These are phyloP conservation scores for Heliangelus exortis DNA, from an alignment of 2,797 vertebrate genomes.

Conservation along the genomic window DNA sequence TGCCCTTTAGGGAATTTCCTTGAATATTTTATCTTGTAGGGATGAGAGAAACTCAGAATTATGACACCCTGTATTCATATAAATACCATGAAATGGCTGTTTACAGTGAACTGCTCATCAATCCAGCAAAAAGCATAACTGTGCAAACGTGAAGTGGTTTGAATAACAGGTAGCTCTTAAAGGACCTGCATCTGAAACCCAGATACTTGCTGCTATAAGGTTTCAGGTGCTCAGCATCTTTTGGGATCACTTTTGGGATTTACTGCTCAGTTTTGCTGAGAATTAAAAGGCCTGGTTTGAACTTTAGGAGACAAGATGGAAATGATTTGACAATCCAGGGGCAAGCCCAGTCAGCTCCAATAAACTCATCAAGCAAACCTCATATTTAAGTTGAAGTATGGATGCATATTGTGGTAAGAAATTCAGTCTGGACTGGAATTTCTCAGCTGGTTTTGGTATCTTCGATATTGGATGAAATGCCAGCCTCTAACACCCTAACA, in stretches of 20 bases:
- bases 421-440: not conserved
- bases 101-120: conserved; percentile 3
- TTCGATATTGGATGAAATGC: not conserved
- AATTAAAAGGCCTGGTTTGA: not conserved
- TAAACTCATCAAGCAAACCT: not conserved
- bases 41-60: conserved; percentile 3
- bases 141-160: not conserved
- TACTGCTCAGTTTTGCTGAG: not conserved
- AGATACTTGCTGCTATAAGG: not conserved
- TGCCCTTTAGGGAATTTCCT: conserved; percentile 12
- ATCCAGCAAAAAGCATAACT: conserved; percentile 1
- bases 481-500: not conserved
- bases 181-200: not conserved
- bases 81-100: not conserved
- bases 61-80: not conserved
- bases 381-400: not conserved
- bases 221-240: not conserved
- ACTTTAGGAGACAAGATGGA: not conserved
- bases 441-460: not conserved
- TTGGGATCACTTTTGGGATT: not conserved
- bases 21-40: not conserved
- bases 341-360: not conserved
- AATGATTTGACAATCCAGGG: not conserved
- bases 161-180: conserved; percentile 32
- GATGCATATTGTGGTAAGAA: not conserved